A percentile compares a stretch with the other conserved stretches of the same genome.
phyloP scores from a whole-genome alignment of 2,797 vertebrate species.

The Anguilla marmorata region DNA sequence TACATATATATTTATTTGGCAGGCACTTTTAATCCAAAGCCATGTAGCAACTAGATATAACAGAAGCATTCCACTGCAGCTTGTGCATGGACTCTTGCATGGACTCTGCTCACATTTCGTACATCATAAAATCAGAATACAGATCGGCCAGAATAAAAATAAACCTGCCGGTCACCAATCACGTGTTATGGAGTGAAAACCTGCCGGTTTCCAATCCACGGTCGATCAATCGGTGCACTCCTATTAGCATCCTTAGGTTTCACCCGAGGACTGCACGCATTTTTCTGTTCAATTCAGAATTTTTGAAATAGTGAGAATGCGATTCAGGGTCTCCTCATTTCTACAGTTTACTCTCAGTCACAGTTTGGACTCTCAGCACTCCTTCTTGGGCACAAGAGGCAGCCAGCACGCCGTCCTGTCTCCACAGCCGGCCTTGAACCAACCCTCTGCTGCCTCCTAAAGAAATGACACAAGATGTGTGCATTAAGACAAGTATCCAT shows the following conservation, averaged over 20 bases:
- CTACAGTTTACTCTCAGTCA: conserved; percentile 79
- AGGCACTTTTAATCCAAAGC: too few species aligned
- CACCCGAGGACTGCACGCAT: background rate
- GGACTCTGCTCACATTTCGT: too few species aligned
- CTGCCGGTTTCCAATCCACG: too few species aligned
- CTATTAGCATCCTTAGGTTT: background rate
- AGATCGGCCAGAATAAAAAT: too few species aligned
- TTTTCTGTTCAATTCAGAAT: background rate
- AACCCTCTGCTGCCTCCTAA: conserved; percentile 84
- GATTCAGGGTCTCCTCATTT: background rate
- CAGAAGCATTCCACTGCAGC: too few species aligned
- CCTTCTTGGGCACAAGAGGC: conserved; percentile 89
- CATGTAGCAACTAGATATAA: too few species aligned
- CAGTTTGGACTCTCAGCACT: conserved; percentile 76
- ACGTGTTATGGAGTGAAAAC: too few species aligned
- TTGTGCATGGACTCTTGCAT: too few species aligned
- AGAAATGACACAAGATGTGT: background rate
- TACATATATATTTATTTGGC: too few species aligned
- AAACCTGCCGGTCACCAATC: too few species aligned
- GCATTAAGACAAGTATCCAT: background rate
- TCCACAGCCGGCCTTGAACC: conserved; percentile 91
- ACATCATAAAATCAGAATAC: too few species aligned
- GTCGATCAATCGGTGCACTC: background rate
- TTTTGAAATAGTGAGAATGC: background rate
- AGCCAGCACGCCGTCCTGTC: conserved; percentile 86